Evolutionary conservation across 2,888 invertebrate genomes (phyloP).

Genomic region (Mimas tiliae): DNA sequence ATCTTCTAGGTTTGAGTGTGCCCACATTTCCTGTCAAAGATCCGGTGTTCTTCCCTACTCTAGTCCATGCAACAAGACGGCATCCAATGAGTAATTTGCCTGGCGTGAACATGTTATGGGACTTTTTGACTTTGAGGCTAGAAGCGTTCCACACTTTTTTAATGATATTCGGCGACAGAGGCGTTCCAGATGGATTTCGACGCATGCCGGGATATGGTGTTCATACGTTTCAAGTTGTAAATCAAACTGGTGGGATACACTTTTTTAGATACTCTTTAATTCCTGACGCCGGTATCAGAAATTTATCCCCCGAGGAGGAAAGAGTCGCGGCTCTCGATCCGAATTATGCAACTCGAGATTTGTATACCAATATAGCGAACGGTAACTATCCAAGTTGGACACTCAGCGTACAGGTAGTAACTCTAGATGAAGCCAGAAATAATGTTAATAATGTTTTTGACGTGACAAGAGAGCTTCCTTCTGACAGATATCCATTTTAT

Average conservation of each 20-base stretch:
- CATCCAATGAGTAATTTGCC: constrained; percentile 94
- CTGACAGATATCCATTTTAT: constrained; percentile 11
- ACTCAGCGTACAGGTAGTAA: constrained; percentile 64
- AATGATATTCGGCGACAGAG: constrained; percentile 93
- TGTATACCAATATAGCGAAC: constrained; percentile 92
- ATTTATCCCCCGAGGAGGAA: constrained; percentile 85
- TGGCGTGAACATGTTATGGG: constrained; percentile 94
- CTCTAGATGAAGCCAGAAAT: constrained; percentile 50
- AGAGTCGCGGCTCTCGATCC: constrained; percentile 88
- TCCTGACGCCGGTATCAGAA: constrained; percentile 93
- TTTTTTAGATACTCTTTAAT: constrained; percentile 96
- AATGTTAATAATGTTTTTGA: constrained; percentile 67
- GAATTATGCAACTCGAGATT: constrained; percentile 92
- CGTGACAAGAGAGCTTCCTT: constrained; percentile 54
- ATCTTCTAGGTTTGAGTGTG: constrained; percentile 93
- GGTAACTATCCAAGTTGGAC: constrained; percentile 77
- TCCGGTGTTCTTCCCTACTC: constrained; percentile 91
- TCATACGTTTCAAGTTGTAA: constrained; percentile 95
- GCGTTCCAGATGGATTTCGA: constrained; percentile 94
- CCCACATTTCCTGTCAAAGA: constrained; percentile 95
- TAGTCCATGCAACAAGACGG: constrained; percentile 95
- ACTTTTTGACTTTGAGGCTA: constrained; percentile 92
- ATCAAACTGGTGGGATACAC: constrained; percentile 87
- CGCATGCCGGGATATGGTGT: constrained; percentile 96
- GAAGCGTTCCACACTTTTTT: constrained; percentile 91